phyloP scores from a whole-genome alignment of 2,113 vertebrate species.

The Crypturellus undulatus region DNA sequence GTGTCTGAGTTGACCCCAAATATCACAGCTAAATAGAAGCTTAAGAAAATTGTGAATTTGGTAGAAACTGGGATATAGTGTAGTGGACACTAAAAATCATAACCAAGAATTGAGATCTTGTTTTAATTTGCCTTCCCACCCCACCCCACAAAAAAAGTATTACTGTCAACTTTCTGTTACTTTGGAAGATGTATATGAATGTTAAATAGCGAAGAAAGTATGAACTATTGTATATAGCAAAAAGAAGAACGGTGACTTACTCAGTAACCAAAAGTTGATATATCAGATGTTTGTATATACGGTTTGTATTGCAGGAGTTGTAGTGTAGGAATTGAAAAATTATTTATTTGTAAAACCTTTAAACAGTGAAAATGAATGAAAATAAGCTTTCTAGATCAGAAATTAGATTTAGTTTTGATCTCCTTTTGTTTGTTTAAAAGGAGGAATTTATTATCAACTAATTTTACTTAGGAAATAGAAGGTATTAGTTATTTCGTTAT shows the following conservation, averaged over 20 bases:
- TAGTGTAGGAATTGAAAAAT: too few species aligned
- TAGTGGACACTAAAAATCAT: not conserved
- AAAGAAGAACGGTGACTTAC: not conserved
- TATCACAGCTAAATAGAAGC: not conserved
- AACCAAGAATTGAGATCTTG: not conserved
- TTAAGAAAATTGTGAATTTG: not conserved
- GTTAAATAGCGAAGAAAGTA: not conserved
- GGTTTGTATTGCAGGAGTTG: not conserved
- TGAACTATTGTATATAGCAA: not conserved
- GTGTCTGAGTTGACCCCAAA: not conserved
- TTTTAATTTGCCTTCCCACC: too few species aligned
- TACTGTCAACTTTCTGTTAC: not conserved
- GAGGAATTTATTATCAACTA: not conserved
- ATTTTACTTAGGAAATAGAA: not conserved
- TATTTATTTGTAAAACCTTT: not conserved
- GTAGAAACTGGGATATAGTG: not conserved
- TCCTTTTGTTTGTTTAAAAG: not conserved
- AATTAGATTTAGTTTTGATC: not conserved
- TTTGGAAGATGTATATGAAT: not conserved
- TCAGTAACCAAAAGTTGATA: not conserved
- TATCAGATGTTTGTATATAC: not conserved
- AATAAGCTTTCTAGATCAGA: not conserved
- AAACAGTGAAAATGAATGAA: not conserved
- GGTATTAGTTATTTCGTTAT: not conserved
- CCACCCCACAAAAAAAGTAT: too few species aligned